Evolutionary conservation across 2,888 invertebrate genomes (phyloP), one percentile per base, ranked within the genome.

Genomic region (Synergus itoensis): DNA sequence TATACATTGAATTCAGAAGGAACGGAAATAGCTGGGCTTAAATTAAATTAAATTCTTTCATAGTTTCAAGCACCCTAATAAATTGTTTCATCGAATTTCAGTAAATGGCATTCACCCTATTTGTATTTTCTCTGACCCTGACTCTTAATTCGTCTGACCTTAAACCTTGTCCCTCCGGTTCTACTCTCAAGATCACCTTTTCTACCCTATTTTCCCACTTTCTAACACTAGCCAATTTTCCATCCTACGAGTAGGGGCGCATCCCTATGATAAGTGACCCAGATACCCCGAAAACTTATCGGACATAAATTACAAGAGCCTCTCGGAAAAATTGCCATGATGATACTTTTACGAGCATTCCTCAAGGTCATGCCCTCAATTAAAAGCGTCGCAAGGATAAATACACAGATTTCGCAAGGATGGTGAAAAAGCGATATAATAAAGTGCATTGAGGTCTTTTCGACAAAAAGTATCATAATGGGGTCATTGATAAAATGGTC

Each of bases 271-370:
- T 88, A 88, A 88, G 87, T 87, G 88, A 89, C 87, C 89, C 84
- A 86, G 88, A 88, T 89, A 82, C 84, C 82, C 84, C 78, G 84
- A 86, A 86, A 86, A 87, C 87, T 88, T 87, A 88, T 85, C 82
- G 81, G 84, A 84, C 82, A 87, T 87, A 86, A 87, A 89, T 89
- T 88, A 87, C 82, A 78, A 78, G 79, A 79, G 63, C 79, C 53
- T n/a, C 16, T n/a, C n/a, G 53, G 40, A 36, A 36, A 53, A 53
- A 73, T 16, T 53, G 36, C 45, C 21, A 36, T 73, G 73, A 73
- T 14, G 65, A 67, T 67, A 69, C 16, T 69, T 69, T 69, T 69
- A 69, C 28, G 67, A 69, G 28, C 14, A 14, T 69, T 69, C 21
- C 16, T 69, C 43, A 69, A 28, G 45, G 43, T 69, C 43, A 69